Conservation (phyloP, 2,113 vertebrate species). For the Nycticorax nycticorax region DNA sequence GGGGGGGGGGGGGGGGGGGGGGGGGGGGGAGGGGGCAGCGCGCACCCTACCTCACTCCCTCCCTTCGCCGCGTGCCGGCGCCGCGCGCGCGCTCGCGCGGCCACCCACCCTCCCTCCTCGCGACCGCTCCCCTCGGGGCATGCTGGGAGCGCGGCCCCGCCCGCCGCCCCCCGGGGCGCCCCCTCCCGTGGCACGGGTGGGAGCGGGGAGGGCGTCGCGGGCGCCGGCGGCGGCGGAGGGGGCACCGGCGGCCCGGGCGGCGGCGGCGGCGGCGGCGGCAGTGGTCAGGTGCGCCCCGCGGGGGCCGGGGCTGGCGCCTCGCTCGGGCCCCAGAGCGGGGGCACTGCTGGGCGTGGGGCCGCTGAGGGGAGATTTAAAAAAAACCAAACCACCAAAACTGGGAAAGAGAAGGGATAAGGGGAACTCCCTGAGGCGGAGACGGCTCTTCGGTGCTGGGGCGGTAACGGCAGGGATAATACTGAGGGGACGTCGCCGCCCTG, state of each 20-base stretch:
- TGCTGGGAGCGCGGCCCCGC: not conserved
- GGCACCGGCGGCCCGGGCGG: not conserved
- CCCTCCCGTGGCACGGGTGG: too few species aligned
- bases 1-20: not conserved
- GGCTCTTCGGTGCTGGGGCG: fast-evolving
- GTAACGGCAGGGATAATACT: fast-evolving
- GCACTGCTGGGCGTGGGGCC: not conserved
- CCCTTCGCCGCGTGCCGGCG: not conserved
- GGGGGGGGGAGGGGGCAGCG: not conserved
- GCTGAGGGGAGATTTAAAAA: too few species aligned
- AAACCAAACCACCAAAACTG: too few species aligned
- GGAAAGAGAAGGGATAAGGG: too few species aligned
- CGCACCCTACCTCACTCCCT: fast-evolving
- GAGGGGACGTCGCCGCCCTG: fast-evolving
- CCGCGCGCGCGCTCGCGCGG: not conserved
- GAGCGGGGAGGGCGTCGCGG: not conserved
- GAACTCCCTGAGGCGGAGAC: fast-evolving
- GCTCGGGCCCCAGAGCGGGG: fast-evolving
- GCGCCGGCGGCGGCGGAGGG: not conserved
- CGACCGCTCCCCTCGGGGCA: not conserved
- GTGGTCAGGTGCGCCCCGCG: too few species aligned
- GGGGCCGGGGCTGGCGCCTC: not conserved
- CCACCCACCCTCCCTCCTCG: not conserved
- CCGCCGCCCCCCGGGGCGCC: not conserved
- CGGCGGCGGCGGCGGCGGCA: too few species aligned